These are phyloP conservation scores for Vollenhovia emeryi DNA, from an alignment of 1,140 invertebrate species.

Conservation along the genomic window DNA sequence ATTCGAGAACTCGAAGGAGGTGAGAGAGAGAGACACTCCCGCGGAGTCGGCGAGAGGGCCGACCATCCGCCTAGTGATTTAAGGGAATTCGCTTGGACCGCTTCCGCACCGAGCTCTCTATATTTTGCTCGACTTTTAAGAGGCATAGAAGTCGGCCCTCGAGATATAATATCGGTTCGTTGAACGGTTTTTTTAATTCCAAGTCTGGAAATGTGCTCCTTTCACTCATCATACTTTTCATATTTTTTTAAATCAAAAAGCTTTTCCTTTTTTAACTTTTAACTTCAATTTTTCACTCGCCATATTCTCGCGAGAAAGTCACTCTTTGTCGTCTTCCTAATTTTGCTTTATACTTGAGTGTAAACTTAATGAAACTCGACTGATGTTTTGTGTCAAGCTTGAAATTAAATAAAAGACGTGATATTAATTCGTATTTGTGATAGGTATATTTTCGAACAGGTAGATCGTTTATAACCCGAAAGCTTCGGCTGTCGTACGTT, in stretches of 20 bases:
- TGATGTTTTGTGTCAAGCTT: not conserved
- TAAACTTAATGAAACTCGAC: too few species aligned
- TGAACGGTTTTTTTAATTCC: too few species aligned
- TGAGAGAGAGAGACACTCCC: slow-evolving; percentile 24
- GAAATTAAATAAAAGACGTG: not conserved
- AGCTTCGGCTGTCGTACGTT: not conserved
- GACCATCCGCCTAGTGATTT: slow-evolving; percentile 67
- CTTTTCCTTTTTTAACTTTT: not conserved
- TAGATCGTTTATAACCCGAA: not conserved
- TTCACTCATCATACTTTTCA: not conserved
- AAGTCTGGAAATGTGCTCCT: not conserved
- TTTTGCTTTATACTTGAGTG: not conserved
- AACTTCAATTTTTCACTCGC: too few species aligned
- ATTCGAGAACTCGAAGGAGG: slow-evolving; percentile 54
- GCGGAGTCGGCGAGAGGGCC: slow-evolving; percentile 26
- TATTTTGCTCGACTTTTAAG: slow-evolving; percentile 58
- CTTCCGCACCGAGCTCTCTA: slow-evolving; percentile 12
- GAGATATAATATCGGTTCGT: not conserved
- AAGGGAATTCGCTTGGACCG: slow-evolving; percentile 50
- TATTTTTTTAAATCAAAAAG: not conserved
- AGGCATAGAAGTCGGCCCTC: not conserved
- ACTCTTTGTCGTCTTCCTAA: not conserved
- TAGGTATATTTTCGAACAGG: not conserved
- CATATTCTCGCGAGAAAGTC: not conserved
- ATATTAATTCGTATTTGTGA: not conserved